These are phyloP conservation scores for Catalaphyllia jardinei DNA, from an alignment of 64 coral and sea anemone genomes.

Conservation along the genomic window DNA sequence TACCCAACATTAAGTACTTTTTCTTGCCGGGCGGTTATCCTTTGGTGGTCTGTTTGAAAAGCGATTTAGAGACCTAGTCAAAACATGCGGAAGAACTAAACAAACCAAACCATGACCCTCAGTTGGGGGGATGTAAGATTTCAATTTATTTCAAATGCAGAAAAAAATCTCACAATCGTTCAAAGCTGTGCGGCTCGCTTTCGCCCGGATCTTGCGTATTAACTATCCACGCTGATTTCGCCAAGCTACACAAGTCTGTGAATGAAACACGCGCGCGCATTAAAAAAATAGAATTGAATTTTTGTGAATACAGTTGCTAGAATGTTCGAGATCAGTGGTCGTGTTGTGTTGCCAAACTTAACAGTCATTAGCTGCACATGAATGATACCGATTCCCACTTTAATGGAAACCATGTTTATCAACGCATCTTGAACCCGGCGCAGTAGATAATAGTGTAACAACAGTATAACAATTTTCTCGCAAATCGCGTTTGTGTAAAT, in stretches of 20 bases:
- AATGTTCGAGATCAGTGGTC: not conserved
- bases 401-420: constrained; percentile 1
- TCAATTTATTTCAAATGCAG: not conserved
- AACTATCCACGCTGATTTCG: too few relatives aligned
- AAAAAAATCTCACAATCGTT: not conserved
- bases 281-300: not conserved
- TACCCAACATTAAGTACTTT: not conserved
- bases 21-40: not conserved
- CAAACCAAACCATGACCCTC: constrained; percentile 31
- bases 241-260: too few relatives aligned
- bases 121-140: constrained; percentile 5
- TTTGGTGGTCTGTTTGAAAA: constrained; percentile 54
- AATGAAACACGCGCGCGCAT: not conserved
- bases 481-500: not conserved
- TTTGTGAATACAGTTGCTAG: not conserved
- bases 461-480: not conserved
- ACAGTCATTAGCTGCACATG: not conserved
- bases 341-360: not conserved
- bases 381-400: not conserved
- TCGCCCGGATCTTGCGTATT: too few relatives aligned
- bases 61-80: constrained; percentile 19
- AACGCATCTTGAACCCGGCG: not conserved
- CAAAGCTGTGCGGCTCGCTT: too few relatives aligned
- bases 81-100: constrained; percentile 42
- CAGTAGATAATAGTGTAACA: not conserved